These are phyloP conservation scores for Rallus limicola DNA, from an alignment of 2,113 vertebrate genomes.

Conservation along the genomic window DNA sequence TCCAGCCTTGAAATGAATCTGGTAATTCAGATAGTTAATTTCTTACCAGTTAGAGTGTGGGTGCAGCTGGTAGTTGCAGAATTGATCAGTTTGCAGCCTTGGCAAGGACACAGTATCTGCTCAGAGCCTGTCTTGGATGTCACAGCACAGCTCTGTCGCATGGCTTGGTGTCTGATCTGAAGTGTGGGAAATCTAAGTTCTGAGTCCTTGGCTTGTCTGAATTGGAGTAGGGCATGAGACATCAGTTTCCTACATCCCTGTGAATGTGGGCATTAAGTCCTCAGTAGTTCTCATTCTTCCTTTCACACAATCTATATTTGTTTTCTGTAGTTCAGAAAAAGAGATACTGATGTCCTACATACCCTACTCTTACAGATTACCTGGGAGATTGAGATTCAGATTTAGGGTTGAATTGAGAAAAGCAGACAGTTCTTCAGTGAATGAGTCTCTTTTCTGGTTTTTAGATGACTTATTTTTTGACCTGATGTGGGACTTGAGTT, in stretches of 20 bases:
- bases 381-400: neutral
- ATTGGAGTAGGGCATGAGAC: neutral
- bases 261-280: neutral
- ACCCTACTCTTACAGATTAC: neutral
- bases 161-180: neutral
- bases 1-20: neutral
- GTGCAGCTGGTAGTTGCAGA: neutral
- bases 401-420: neutral
- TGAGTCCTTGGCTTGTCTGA: neutral
- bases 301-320: neutral
- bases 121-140: neutral
- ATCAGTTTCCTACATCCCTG: neutral
- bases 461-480: neutral
- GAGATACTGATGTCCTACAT: neutral
- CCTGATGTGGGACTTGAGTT: neutral
- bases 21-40: neutral
- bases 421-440: neutral
- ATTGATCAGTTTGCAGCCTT: neutral
- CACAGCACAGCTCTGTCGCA: neutral
- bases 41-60: neutral
- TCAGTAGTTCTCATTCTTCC: neutral
- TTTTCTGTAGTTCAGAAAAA: neutral
- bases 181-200: neutral
- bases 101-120: neutral
- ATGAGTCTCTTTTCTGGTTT: neutral